A percentile compares a stretch with the other conserved stretches of the same genome.
phyloP scores from a whole-genome alignment of 1,140 invertebrate species.

The Tetramorium parvispinum region DNA sequence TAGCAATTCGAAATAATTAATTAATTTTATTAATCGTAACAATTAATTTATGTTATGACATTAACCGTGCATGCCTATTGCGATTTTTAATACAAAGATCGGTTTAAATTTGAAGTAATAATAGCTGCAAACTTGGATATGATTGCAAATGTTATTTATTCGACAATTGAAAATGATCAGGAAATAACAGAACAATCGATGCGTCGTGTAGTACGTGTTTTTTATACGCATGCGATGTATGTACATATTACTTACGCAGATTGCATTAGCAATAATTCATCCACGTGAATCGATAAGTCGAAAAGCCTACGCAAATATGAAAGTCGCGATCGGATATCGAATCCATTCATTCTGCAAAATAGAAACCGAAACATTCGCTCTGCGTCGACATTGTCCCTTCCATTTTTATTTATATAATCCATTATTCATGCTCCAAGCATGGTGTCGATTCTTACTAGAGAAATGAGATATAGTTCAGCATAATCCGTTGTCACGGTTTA shows the following conservation, averaged over 20 bases:
- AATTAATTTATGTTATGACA: conserved; percentile 6
- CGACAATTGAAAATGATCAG: background rate
- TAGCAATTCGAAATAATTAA: background rate
- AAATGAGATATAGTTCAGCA: conserved; percentile 12
- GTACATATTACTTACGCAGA: background rate
- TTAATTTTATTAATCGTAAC: background rate
- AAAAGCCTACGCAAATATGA: background rate
- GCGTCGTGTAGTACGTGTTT: background rate
- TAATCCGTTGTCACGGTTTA: conserved; percentile 2
- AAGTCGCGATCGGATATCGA: background rate
- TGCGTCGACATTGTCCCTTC: background rate
- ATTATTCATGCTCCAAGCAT: background rate
- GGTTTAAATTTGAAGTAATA: conserved; percentile 26
- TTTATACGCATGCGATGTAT: background rate
- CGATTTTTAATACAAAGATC: background rate
- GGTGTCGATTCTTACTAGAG: background rate
- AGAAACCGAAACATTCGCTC: background rate
- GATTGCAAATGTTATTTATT: background rate
- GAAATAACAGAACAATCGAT: background rate
- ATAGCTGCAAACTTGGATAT: background rate
- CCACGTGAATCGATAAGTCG: background rate
- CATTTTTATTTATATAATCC: conserved; percentile 27
- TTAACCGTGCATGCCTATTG: conserved; percentile 1
- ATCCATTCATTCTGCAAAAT: background rate
- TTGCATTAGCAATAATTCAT: conserved; percentile 22